Evolutionary conservation across 1,140 invertebrate genomes (phyloP), one percentile per base, ranked within the genome.

Genomic region (Leptinotarsa undecemlineata): DNA sequence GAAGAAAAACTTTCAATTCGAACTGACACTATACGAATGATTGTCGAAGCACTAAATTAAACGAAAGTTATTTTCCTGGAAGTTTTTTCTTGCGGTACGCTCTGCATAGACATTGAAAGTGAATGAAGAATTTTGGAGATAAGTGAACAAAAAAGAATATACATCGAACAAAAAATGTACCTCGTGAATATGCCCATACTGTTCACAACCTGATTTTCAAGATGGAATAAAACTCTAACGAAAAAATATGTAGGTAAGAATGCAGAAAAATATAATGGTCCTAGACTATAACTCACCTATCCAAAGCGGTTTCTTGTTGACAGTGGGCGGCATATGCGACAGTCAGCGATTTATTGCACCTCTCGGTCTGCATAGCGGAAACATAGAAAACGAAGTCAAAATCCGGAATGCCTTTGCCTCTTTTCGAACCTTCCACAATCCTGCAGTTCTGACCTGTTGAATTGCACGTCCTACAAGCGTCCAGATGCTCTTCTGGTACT

Each of bases 251-350:
- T 3, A n/a, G 15, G 60, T 3, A 6, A 0, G 60, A 61, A 61
- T 3, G 20, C 15, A 61, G 20, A 14, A 61, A n/a, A 11, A 42
- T 11, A 8, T 42, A 57, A n/a, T 15, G 4, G 15, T 57, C n/a
- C 17, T 57, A 15, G 13, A 4, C 51, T 57, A 57, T 14, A n/a
- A 15, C 73, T 86, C 85, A 95, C 94, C 96, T 90, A 87, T 99
- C 96, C 66, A 97, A 87, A 21, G 92, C 91, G 3, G 92, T 90
- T 86, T 99, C 98, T 85, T 98, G 96, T 85, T 99, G 98, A 85
- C 98, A 99, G 85, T 99, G 98, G 5, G 97, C 97, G 15, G 98
- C 98, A 87, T 99, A 99, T 0, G 98, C 98, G 17, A 96, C 95
- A 0, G 98, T 99, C 74, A 96, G 87, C 0, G 94, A 94, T 77